Base-by-base conservation (phyloP, 2,888 invertebrate genomes). In the Chaetogeoica ovagalla region DNA sequence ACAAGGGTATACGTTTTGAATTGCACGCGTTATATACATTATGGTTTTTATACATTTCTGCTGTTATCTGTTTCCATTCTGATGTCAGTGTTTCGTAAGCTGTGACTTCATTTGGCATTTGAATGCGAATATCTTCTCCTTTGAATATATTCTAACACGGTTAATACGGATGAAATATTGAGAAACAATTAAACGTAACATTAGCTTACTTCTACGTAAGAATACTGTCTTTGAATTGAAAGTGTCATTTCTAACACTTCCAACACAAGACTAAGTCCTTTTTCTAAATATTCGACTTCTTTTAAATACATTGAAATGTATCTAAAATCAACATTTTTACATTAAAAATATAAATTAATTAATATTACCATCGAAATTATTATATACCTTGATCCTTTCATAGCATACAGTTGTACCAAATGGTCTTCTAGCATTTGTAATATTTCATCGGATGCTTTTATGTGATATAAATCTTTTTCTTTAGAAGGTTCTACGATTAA, bases 251-350 rank as follows among this genome's bases (percentile, higher is more conserved):
- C 96, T 65, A 95, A 88, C 73, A 92, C 92, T 86, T 96, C 96
- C 82, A 92, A 90, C 13, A 96, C 91, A 82, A 92, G 91, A 4
- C 94, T 93, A 81, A 96, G 87, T 0, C 92, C 90, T 84, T 93
- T 91, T 86, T 96, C 96, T 95, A 95, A 95, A 85, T 91, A 91
- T 85, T 95, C 94, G 0, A 95, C 94, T 85, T 93, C 91, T 85
- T 90, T 90, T 63, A 91, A 90, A 85, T 96, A 96, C 0, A 95
- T 94, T 85, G 94, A 94, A 0, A 95, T 94, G 86, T 92, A 94
- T 55, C 84, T 84, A 52, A 30, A 81, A 70, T 1, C 17, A 66
- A 48, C 15, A 63, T n/a, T 3, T 30, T 57, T 55, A 15, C 30
- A 15, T 19, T 48, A 39, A 23, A n/a, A 68, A 48, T 48, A 48